These are phyloP conservation scores for Dasyprocta punctata DNA, from an alignment of 2,113 vertebrate genomes.

Conservation along the genomic window DNA sequence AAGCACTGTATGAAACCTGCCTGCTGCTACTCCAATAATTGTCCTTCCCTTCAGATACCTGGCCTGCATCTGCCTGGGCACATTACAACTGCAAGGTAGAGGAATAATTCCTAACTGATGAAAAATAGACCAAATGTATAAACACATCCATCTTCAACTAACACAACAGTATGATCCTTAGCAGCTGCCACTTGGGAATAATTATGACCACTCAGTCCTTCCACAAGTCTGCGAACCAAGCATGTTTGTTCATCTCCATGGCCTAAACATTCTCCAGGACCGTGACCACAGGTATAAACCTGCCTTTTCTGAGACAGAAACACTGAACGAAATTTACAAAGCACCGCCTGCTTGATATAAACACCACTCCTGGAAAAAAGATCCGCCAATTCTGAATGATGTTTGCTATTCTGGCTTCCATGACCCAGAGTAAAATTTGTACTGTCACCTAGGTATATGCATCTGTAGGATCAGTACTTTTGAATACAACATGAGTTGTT, in stretches of 20 bases:
- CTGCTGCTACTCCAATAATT: slow-evolving; percentile 95
- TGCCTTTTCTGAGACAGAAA: slow-evolving; percentile 98
- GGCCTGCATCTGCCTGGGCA: slow-evolving; percentile 95
- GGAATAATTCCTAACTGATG: slow-evolving; percentile 95
- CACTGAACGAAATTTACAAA: slow-evolving; percentile 98
- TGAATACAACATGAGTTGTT: slow-evolving; percentile 93
- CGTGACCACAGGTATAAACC: slow-evolving; percentile 97
- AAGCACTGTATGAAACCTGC: slow-evolving; percentile 97
- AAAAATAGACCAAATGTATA: slow-evolving; percentile 96
- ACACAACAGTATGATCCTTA: slow-evolving; percentile 96
- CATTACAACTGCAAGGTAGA: slow-evolving; percentile 89
- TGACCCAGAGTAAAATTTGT: slow-evolving; percentile 97
- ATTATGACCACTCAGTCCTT: slow-evolving; percentile 92
- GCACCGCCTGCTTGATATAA: slow-evolving; percentile 97
- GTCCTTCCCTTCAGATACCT: slow-evolving; percentile 94
- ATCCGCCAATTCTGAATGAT: slow-evolving; percentile 96
- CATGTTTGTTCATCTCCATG: slow-evolving; percentile 98
- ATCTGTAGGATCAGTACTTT: slow-evolving; percentile 94
- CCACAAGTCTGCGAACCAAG: slow-evolving; percentile 95
- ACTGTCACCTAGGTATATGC: slow-evolving; percentile 97
- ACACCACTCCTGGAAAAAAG: slow-evolving; percentile 93
- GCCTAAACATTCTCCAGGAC: slow-evolving; percentile 96
- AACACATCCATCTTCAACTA: slow-evolving; percentile 96
- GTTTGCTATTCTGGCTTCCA: slow-evolving; percentile 95
- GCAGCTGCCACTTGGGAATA: slow-evolving; percentile 95